Conservation (phyloP, 2,113 vertebrate species). For the Oostethus manadensis region DNA sequence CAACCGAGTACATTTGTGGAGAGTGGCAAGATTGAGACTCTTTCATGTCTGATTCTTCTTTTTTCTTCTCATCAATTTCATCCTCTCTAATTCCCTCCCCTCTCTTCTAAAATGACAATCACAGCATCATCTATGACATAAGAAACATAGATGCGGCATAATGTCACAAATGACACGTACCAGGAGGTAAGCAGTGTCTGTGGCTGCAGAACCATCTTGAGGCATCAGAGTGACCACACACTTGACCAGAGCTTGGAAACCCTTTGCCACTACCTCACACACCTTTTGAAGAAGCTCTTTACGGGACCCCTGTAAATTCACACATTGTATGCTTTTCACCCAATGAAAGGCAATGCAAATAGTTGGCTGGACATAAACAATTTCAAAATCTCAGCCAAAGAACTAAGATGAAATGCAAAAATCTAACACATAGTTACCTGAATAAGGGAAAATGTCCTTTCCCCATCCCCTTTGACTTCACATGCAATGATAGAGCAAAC, state of each 20-base stretch:
- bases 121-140: background rate
- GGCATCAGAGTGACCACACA: slow-evolving; percentile 45
- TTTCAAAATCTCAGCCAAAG: no score
- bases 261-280: slow-evolving; percentile 73
- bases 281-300: slow-evolving; percentile 71
- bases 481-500: background rate
- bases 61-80: slow-evolving; percentile 3
- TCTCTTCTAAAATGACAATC: background rate
- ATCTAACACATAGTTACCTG: slow-evolving; percentile 33
- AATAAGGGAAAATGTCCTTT: slow-evolving; percentile 11
- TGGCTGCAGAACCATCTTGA: slow-evolving; percentile 61
- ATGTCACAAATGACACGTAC: slow-evolving; percentile 52
- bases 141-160: background rate
- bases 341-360: no score
- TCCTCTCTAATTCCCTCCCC: slow-evolving; percentile 7
- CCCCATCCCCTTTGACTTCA: slow-evolving; percentile 1
- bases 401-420: background rate
- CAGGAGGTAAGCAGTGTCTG: slow-evolving; percentile 75
- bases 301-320: slow-evolving; percentile 64
- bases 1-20: slow-evolving; percentile 12
- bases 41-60: slow-evolving; percentile 27
- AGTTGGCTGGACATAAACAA: no score
- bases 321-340: background rate
- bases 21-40: slow-evolving; percentile 37
- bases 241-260: slow-evolving; percentile 66